These are phyloP conservation scores for Leptogaster cylindrica DNA, from an alignment of 2,888 invertebrate genomes.

Conservation along the genomic window DNA sequence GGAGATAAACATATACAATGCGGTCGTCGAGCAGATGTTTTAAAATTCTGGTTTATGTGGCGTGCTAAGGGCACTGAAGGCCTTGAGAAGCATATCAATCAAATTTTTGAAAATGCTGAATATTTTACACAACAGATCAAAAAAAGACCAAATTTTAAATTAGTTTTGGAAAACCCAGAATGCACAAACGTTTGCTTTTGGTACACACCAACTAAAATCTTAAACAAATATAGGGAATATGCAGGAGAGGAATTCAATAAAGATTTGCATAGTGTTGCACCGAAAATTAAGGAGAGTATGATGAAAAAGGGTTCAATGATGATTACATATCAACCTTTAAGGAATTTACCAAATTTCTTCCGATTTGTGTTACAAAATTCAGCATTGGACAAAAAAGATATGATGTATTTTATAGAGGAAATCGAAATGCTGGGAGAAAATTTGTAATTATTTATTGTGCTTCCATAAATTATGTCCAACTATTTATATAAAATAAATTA, in stretches of 20 bases:
- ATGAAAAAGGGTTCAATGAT: conserved; percentile 94
- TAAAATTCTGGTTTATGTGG: conserved; percentile 99
- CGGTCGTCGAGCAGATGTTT: conserved; percentile 91
- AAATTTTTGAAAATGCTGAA: conserved; percentile 76
- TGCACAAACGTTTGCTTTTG: conserved; percentile 96
- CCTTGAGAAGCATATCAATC: conserved; percentile 78
- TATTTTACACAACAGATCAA: conserved; percentile 74
- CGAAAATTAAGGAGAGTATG: conserved; percentile 93
- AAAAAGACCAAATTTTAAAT: conserved; percentile 72
- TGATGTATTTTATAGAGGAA: conserved; percentile 86
- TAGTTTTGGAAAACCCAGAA: conserved; percentile 81
- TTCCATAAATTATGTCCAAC: no score
- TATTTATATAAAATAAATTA: no score
- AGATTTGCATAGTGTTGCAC: conserved; percentile 79
- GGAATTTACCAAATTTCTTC: conserved; percentile 90
- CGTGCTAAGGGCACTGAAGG: conserved; percentile 88
- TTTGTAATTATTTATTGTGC: conserved; percentile 64
- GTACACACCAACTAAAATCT: conserved; percentile 83
- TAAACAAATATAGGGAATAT: conserved; percentile 56
- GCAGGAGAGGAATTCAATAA: conserved; percentile 50
- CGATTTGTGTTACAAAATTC: conserved; percentile 93
- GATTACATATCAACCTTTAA: conserved; percentile 93
- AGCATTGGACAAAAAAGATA: conserved; percentile 79
- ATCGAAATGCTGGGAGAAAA: conserved; percentile 84
- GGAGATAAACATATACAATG: conserved; percentile 96